Evolutionary conservation across 2,797 vertebrate species (phyloP), one percentile per base, ranked within the genome.

Genomic region (Argyrosomus regius): DNA sequence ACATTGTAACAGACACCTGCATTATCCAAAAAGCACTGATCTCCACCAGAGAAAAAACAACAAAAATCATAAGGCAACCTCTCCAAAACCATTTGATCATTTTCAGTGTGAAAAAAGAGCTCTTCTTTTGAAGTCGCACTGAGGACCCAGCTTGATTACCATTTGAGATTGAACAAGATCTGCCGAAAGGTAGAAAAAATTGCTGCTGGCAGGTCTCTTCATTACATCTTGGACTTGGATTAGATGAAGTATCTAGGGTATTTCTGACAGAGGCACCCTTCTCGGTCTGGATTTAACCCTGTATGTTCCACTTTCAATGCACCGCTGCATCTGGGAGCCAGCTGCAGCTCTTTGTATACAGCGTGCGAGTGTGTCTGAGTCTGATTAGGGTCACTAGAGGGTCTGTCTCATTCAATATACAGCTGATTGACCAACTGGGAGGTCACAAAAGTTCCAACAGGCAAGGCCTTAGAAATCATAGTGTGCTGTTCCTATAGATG

Each of bases 271-370:
- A 78, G 71, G 26, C 64, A 70, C 82, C 85, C 67, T 79, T 81
- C 78, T 74, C 48, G 0, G 62, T 45, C 75, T 67, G 60, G 60
- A 79, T 87, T 91, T 90, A 93, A 91, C 88, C 90, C 87, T 78
- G 28, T 53, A 16, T 52, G 74, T 85, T 77, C 86, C 77, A 77
- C 85, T 84, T 81, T 87, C 78, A 35, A 81, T 86, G 66, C 73
- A 20, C 31, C n/a, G 45, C 75, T 72, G 86, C 95, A 96, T 95
- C 94, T 96, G 95, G 93, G 80, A 77, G 46, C 87, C 95, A 96
- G 93, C 94, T 95, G 95, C 60, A 45, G 84, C 53, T 62, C 70
- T 81, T 49, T 78, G 75, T 84, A 61, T 81, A 86, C 80, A 82
- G 75, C 49, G 53, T 72, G 66, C 12, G 26, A 78, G 82, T 65